Percentiles rank a stretch among this genome's conserved stretches.
phyloP scores from a whole-genome alignment of 2,888 invertebrate genomes.

The Chrysomela aeneicollis region DNA sequence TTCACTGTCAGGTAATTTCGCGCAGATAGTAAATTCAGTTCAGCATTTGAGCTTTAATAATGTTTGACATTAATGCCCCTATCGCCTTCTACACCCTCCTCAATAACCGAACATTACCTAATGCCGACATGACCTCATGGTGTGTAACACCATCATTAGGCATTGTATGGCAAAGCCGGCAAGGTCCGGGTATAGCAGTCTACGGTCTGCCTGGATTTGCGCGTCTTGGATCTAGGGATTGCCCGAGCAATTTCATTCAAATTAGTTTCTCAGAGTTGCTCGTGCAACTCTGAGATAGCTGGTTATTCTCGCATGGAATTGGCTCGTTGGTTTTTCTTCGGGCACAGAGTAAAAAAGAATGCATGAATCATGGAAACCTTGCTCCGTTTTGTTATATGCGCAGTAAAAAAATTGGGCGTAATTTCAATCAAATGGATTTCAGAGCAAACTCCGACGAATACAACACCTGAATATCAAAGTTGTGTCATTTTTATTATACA shows the following conservation, averaged over 20 bases:
- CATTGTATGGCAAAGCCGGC: conserved; percentile 50
- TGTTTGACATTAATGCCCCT: conserved; percentile 53
- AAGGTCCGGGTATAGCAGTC: background rate
- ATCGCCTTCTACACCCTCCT: conserved; percentile 48
- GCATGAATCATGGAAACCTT: too few species aligned
- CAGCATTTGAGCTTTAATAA: conserved; percentile 50
- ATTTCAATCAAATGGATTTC: too few species aligned
- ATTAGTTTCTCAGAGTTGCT: background rate
- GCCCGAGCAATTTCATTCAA: background rate
- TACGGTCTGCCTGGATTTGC: conserved; percentile 17
- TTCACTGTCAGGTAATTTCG: conserved; percentile 45
- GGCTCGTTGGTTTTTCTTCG: too few species aligned
- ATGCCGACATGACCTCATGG: conserved; percentile 56
- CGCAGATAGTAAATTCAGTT: conserved; percentile 42
- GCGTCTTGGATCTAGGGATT: conserved; percentile 23
- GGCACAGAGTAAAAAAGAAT: too few species aligned
- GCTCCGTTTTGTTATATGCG: too few species aligned
- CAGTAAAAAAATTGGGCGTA: too few species aligned
- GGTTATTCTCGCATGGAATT: background rate
- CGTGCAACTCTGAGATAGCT: too few species aligned
- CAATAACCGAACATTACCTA: conserved; percentile 55
- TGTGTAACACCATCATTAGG: conserved; percentile 56
- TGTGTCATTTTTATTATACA: too few species aligned
- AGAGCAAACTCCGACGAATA: too few species aligned
- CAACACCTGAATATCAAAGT: too few species aligned